Evolutionary conservation across 2,888 invertebrate genomes (phyloP).

Genomic region (Dryocosmus kuriphilus): DNA sequence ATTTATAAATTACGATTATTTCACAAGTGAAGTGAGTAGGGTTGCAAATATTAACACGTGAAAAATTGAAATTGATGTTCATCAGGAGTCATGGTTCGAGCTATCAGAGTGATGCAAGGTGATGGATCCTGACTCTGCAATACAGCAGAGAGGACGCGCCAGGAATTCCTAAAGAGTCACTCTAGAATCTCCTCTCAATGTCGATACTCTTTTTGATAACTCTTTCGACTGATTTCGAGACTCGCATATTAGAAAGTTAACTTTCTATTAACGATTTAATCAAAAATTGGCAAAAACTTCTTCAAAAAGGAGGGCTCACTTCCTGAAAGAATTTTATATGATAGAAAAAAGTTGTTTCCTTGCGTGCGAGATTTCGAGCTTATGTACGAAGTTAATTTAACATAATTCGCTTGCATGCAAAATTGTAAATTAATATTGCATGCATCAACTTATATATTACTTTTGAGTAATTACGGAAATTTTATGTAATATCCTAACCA

Average conservation of each 20-base stretch:
- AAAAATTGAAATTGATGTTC: constrained; percentile 9
- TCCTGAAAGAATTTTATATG: background rate
- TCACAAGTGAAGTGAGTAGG: constrained; percentile 9
- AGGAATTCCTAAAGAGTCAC: background rate
- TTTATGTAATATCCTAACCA: background rate
- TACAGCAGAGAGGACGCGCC: background rate
- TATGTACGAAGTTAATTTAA: background rate
- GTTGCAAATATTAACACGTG: constrained; percentile 6
- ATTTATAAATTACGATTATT: constrained; percentile 22
- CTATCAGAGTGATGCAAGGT: constrained; percentile 10
- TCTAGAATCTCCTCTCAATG: background rate
- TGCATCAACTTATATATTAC: background rate
- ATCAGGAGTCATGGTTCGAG: constrained; percentile 1
- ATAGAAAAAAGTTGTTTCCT: background rate
- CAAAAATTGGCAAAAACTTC: constrained; percentile 14
- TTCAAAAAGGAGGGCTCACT: background rate
- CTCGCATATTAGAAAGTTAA: background rate
- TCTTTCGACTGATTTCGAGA: background rate
- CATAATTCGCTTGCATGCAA: background rate
- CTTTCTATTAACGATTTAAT: background rate
- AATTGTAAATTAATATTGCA: background rate
- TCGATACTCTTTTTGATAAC: background rate
- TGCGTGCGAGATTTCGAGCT: background rate
- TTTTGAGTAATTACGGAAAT: background rate
- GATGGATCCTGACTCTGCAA: constrained; percentile 12